phyloP scores from a whole-genome alignment of 1,140 invertebrate species.

The Drosophila kepulauana region DNA sequence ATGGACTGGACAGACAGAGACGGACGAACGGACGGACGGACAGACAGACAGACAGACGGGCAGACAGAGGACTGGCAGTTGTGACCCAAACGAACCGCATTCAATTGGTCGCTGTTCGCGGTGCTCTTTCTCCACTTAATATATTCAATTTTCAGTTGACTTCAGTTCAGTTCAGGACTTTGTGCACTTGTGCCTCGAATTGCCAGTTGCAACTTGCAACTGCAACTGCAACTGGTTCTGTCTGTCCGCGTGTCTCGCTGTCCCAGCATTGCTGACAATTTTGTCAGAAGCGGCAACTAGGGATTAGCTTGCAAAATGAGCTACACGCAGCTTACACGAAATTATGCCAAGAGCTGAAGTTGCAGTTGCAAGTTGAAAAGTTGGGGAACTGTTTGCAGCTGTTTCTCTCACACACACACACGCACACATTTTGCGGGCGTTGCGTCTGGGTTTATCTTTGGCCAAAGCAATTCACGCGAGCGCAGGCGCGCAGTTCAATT shows the following conservation, averaged over 20 bases:
- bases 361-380: not conserved
- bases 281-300: conserved; percentile 21
- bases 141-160: conserved; percentile 39
- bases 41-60: not conserved
- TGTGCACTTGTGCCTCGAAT: conserved; percentile 15
- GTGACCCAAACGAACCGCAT: conserved; percentile 13
- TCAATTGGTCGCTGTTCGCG: not conserved
- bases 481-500: conserved; percentile 82
- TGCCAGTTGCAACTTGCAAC: conserved; percentile 21
- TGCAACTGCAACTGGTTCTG: conserved; percentile 2
- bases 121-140: conserved; percentile 37
- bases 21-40: not conserved
- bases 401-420: not conserved
- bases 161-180: conserved; percentile 1
- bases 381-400: conserved; percentile 5
- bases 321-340: conserved; percentile 30
- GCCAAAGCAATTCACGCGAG: conserved; percentile 69
- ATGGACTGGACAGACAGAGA: not conserved
- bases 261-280: conserved; percentile 32
- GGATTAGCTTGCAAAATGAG: conserved; percentile 29
- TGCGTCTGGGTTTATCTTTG: conserved; percentile 23
- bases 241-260: not conserved
- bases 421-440: conserved; percentile 12
- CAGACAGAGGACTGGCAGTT: not conserved
- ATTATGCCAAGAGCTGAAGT: conserved; percentile 17